phyloP scores from a whole-genome alignment of 2,888 invertebrate genomes.

The Himalopsyche anomala region DNA sequence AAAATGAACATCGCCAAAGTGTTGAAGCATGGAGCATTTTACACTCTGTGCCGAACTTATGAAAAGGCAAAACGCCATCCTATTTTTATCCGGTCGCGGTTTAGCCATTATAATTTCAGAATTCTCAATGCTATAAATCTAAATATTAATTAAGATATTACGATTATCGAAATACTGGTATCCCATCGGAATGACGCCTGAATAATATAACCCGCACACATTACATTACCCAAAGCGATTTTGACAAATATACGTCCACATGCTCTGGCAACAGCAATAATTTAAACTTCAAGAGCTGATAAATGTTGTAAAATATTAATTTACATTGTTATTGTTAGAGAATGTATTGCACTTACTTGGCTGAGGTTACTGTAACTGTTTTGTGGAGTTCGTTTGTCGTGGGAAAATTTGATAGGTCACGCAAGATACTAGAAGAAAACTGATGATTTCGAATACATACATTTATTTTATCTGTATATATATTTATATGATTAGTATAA shows the following conservation, averaged over 20 bases:
- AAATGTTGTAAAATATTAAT: no score
- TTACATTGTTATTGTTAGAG: no score
- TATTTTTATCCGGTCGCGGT: constrained; percentile 60
- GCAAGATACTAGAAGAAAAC: constrained; percentile 7
- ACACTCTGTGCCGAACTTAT: constrained; percentile 63
- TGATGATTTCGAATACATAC: constrained; percentile 26
- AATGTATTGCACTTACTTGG: no score
- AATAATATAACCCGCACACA: no score
- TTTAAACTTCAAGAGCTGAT: no score
- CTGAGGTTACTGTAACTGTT: no score
- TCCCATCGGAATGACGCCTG: no score
- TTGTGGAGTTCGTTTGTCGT: no score
- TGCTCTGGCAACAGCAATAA: no score
- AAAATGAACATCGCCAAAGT: constrained; percentile 63
- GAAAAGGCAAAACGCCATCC: constrained; percentile 60
- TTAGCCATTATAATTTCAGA: constrained; percentile 55
- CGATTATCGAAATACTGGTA: neutral
- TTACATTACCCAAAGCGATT: no score
- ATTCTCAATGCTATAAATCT: constrained; percentile 56
- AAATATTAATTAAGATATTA: neutral
- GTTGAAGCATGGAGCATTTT: constrained; percentile 63
- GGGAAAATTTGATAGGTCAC: no score
- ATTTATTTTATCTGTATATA: constrained; percentile 26
- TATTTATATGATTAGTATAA: neutral
- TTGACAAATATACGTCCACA: no score